Percentiles rank a stretch among this genome's conserved stretches.
These are phyloP conservation scores for Plotosus lineatus DNA, from an alignment of 2,113 vertebrate species.

Conservation along the genomic window DNA sequence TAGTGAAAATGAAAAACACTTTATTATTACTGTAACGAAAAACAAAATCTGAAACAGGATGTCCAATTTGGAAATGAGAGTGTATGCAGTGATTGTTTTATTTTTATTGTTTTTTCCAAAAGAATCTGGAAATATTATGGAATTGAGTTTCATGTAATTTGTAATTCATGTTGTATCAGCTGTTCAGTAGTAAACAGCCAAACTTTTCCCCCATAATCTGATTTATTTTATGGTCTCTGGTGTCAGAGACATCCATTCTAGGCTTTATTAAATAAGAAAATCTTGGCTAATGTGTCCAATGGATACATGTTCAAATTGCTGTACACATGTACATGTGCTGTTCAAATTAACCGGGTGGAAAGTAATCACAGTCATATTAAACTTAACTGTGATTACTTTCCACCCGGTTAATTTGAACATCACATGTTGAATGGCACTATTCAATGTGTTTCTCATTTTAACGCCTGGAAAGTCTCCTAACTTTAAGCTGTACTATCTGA, in stretches of 20 bases:
- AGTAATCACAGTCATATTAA: too few species aligned
- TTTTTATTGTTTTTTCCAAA: not conserved
- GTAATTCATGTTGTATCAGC: not conserved
- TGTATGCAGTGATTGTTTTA: not conserved
- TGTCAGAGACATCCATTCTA: not conserved
- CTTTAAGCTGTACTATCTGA: too few species aligned
- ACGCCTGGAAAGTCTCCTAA: too few species aligned
- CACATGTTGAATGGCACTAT: not conserved
- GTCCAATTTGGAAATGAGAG: too few species aligned
- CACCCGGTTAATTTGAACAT: not conserved
- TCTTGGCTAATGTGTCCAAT: too few species aligned
- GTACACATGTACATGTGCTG: too few species aligned
- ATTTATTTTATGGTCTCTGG: not conserved
- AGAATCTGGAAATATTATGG: not conserved
- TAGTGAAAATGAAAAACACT: not conserved
- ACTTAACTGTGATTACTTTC: not conserved
- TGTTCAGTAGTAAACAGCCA: not conserved
- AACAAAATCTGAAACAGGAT: not conserved
- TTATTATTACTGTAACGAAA: not conserved
- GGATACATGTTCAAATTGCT: too few species aligned
- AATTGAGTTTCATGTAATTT: not conserved
- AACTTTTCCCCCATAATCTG: not conserved
- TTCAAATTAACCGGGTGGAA: too few species aligned
- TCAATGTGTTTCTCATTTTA: not conserved
- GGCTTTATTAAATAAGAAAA: not conserved